Percentiles rank a stretch among this genome's conserved stretches.
Conservation (phyloP, 2,113 vertebrate species). For the Pipra filicauda region DNA sequence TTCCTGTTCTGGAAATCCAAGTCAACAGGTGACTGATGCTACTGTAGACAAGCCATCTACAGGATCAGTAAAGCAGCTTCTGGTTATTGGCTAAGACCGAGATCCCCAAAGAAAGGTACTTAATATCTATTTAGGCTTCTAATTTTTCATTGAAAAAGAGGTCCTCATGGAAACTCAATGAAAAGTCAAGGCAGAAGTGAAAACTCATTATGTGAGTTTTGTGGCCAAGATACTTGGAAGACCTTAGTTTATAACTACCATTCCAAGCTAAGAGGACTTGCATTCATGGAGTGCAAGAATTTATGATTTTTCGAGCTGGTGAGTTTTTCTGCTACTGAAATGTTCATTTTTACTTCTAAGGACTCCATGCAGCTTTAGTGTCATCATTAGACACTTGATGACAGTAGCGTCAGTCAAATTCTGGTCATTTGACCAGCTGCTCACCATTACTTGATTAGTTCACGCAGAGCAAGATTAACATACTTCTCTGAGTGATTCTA, state of each 20-base stretch:
- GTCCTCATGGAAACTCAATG: neutral
- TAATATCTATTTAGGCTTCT: neutral
- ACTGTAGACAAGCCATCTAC: rapidly evolving
- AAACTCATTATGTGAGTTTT: neutral
- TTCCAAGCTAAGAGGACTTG: neutral
- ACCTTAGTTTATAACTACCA: neutral
- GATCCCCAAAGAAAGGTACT: neutral
- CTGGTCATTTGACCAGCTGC: slow-evolving; percentile 4
- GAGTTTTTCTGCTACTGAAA: neutral
- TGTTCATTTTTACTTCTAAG: neutral
- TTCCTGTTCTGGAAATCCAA: neutral
- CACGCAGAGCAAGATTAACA: neutral
- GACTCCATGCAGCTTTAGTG: neutral
- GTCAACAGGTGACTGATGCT: neutral
- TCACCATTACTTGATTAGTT: neutral
- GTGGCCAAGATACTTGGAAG: neutral
- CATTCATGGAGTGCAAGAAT: neutral
- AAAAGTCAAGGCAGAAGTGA: neutral
- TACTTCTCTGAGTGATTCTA: neutral
- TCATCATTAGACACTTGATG: neutral
- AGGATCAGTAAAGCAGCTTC: neutral
- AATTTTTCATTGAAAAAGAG: neutral
- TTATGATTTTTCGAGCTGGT: neutral
- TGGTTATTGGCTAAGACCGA: neutral
- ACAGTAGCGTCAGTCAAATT: neutral